Evolutionary conservation across 2,888 invertebrate species (phyloP), one percentile per base, ranked within the genome.

Genomic region (Quadroppia sp.): DNA sequence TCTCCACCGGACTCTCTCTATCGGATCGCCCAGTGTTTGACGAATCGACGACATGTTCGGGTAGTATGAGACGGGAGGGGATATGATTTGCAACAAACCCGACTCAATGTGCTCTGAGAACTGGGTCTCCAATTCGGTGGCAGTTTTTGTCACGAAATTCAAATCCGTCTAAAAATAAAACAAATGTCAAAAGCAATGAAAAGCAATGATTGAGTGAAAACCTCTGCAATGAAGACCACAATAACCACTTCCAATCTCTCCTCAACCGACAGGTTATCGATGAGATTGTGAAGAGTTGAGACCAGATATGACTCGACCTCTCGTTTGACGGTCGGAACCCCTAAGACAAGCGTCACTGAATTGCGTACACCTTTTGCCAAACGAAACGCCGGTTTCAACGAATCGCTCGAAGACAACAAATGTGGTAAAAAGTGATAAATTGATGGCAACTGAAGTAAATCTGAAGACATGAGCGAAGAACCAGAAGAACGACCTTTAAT

Each of bases 341-440:
- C 96, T 69, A 95, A 85, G 0, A 94, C 91, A 76, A 94, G 86
- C 70, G 91, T 90, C 0, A 90, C 90, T 86, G 81, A 17, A 81
- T 80, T 48, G 76, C 61, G 71, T 3, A n/a, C n/a, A 6, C 30
- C 20, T 17, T 73, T 64, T 20, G 72, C 42, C 17, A 70, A 28
- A 40, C 76, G 76, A 71, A 89, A 90, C 13, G 90, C 89, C 1
- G 94, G 91, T 74, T 88, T 86, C 73, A 94, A 83, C 79, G 91
- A 91, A 77, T 87, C 85, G 0, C 89, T 89, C 81, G 90, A 89
- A 77, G 89, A 89, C 77, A 92, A 86, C 61, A 95, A 85, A 82
- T 95, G 93, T 1, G 94, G 94, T 79, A 95, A 85, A 81, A 93
- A 91, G 81, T 91, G 89, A 82, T 89, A 91, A 75, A 91, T 88